These are phyloP conservation scores for Frieseomelitta varia DNA, from an alignment of 1,140 invertebrate species.

Conservation along the genomic window DNA sequence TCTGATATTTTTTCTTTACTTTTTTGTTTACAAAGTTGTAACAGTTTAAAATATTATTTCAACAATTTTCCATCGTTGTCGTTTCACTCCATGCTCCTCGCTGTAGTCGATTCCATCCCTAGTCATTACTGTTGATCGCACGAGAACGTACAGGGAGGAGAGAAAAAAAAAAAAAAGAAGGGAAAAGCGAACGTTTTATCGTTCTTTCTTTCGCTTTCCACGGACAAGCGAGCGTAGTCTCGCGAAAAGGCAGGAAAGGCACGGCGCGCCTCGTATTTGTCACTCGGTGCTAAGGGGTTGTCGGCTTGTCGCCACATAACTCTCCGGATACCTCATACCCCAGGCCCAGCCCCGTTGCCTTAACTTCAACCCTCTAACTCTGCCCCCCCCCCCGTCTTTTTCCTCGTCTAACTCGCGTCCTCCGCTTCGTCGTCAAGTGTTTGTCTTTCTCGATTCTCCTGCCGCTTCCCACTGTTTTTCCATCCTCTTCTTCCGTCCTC, in stretches of 20 bases:
- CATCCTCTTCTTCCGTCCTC: neutral
- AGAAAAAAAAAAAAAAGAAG: too few relatives aligned
- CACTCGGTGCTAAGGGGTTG: slow-evolving; percentile 72
- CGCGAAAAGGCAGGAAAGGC: slow-evolving; percentile 55
- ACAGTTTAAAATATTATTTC: too few relatives aligned
- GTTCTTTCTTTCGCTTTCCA: slow-evolving; percentile 13
- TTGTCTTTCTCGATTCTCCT: slow-evolving; percentile 16
- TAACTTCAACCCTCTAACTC: slow-evolving; percentile 62
- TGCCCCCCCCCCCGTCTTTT: slow-evolving; percentile 30
- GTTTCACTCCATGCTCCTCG: too few relatives aligned
- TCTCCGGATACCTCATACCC: slow-evolving; percentile 57
- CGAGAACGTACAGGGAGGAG: neutral
- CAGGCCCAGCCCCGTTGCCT: slow-evolving; percentile 20
- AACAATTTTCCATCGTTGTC: too few relatives aligned
- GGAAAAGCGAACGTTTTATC: neutral
- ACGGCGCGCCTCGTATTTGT: slow-evolving; percentile 68
- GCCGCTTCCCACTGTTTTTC: neutral
- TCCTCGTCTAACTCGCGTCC: slow-evolving; percentile 18
- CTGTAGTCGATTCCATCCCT: too few relatives aligned
- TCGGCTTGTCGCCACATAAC: slow-evolving; percentile 73
- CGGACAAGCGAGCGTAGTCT: slow-evolving; percentile 44
- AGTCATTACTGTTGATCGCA: neutral
- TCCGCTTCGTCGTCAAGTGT: neutral
- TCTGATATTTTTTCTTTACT: too few relatives aligned
- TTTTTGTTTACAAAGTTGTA: too few relatives aligned